phyloP scores from a whole-genome alignment of 1,140 invertebrate species.

The Cotesia glomerata region DNA sequence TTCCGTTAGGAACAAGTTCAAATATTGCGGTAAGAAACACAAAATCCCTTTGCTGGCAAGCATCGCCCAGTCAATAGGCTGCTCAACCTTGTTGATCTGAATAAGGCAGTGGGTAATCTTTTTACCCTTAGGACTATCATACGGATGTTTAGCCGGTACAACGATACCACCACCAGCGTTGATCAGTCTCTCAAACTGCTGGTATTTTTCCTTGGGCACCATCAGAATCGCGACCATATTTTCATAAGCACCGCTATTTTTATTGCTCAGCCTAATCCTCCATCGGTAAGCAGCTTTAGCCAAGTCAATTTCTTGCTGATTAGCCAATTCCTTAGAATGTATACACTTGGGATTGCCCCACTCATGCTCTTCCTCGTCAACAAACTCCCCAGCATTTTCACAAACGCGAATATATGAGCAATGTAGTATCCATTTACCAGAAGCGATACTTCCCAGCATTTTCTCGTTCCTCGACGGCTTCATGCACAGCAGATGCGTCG shows the following conservation, averaged over 20 bases:
- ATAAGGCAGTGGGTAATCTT: constrained; percentile 67
- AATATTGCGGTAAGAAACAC: constrained; percentile 66
- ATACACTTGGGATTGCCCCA: constrained; percentile 74
- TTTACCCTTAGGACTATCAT: constrained; percentile 50
- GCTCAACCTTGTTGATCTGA: constrained; percentile 61
- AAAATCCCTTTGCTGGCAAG: constrained; percentile 62
- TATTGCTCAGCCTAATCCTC: constrained; percentile 62
- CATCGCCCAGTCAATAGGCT: constrained; percentile 62
- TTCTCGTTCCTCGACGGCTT: constrained; percentile 84
- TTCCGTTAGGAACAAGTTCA: constrained; percentile 63
- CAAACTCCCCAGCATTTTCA: constrained; percentile 68
- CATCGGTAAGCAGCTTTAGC: constrained; percentile 71
- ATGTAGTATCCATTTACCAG: constrained; percentile 87
- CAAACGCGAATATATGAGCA: constrained; percentile 77
- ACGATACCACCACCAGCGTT: constrained; percentile 75
- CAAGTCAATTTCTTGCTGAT: constrained; percentile 61
- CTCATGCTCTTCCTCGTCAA: constrained; percentile 78
- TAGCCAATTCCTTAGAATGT: constrained; percentile 55
- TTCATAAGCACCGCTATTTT: constrained; percentile 69
- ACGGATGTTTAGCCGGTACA: constrained; percentile 63
- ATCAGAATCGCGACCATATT: constrained; percentile 75
- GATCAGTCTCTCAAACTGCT: constrained; percentile 73
- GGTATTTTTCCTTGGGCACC: constrained; percentile 67
- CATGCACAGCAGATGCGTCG: constrained; percentile 81
- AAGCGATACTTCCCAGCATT: constrained; percentile 80